Evolutionary conservation across 64 coral and sea anemone genomes (phyloP), one percentile per base, ranked within the genome.

Genomic region (Acropora tenuis): DNA sequence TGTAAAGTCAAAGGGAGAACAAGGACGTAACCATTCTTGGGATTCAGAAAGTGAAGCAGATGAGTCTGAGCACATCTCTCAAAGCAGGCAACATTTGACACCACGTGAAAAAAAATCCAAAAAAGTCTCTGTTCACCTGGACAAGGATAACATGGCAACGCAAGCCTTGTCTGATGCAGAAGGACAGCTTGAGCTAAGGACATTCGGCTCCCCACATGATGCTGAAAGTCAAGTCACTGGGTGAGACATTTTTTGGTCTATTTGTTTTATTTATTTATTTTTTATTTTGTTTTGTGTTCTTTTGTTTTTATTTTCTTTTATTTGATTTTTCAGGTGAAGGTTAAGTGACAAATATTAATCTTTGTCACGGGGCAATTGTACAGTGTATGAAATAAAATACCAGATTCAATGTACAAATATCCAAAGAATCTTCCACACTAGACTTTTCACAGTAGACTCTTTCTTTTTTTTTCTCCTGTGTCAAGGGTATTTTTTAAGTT

Each of bases 41-140:
- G 92, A 97, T 74, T 83, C 93, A 12, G 92, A 92, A 48, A 84
- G 92, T 18, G 73, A 60, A 20, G 78, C 68, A 50, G 57, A 93
- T 16, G 43, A 88, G n/a, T 74, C 30, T 30, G 30, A 90, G 5
- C 75, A 57, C 43, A 46, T 80, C 1, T 72, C 84, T 46, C 73
- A 89, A 43, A 94, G 92, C 80, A 88, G 77, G 55, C 87, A 90
- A 57, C 80, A 78, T 16, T 76, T 94, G 61, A 94, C 87, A 41
- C 82, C 77, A 12, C 44, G 67, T 48, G 68, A 40, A 48, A 80
- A 71, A 19, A 78, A 47, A 78, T 85, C 65, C 16, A 85, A 48
- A 5, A 78, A 47, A 50, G 12, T 1, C 45, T 68, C 48, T 8
- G 5, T 16, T 59, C 17, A 85, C 8, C 82, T 47, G 67, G 82